A percentile compares a stretch with the other conserved stretches of the same genome.
Evolutionary conservation across 64 coral and sea anemone genomes (phyloP).

Genomic region (Dendrophyllia cribrosa): DNA sequence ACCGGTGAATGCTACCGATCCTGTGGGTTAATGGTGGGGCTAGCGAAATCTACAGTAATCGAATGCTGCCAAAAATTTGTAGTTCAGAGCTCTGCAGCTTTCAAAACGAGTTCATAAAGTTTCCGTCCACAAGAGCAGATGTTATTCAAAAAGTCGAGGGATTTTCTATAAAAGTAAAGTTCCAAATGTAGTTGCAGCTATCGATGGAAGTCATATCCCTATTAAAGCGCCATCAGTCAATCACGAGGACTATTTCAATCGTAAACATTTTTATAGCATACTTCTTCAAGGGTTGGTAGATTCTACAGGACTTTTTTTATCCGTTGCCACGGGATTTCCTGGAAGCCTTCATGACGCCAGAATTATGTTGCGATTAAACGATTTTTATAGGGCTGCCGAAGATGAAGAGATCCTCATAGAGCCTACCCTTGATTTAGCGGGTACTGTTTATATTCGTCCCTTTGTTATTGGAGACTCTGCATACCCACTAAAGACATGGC

Average conservation of each 20-base stretch:
- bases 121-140: slow-evolving; percentile 27
- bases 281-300: slow-evolving; percentile 16
- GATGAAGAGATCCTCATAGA: slow-evolving; percentile 60
- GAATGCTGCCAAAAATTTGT: slow-evolving; percentile 75
- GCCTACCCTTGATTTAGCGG: slow-evolving; percentile 33
- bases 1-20: slow-evolving; percentile 50
- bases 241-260: slow-evolving; percentile 34
- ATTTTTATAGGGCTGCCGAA: slow-evolving; percentile 43
- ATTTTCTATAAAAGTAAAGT: slow-evolving; percentile 61
- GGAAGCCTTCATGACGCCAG: slow-evolving; percentile 40
- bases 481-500: slow-evolving; percentile 76
- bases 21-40: slow-evolving; percentile 51
- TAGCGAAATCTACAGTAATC: slow-evolving; percentile 48
- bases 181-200: slow-evolving; percentile 59
- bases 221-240: slow-evolving; percentile 39
- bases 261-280: slow-evolving; percentile 18
- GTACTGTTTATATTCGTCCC: slow-evolving; percentile 51
- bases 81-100: slow-evolving; percentile 57
- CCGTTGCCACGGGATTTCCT: neutral
- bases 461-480: slow-evolving; percentile 73
- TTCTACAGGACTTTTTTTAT: slow-evolving; percentile 15
- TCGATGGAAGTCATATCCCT: slow-evolving; percentile 56
- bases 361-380: slow-evolving; percentile 5
- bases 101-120: slow-evolving; percentile 39
- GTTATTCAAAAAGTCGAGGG: slow-evolving; percentile 1